A percentile compares a stretch with the other conserved stretches of the same genome.
These are phyloP conservation scores for Camponotus vicinus DNA, from an alignment of 1,140 invertebrate genomes.

Conservation along the genomic window DNA sequence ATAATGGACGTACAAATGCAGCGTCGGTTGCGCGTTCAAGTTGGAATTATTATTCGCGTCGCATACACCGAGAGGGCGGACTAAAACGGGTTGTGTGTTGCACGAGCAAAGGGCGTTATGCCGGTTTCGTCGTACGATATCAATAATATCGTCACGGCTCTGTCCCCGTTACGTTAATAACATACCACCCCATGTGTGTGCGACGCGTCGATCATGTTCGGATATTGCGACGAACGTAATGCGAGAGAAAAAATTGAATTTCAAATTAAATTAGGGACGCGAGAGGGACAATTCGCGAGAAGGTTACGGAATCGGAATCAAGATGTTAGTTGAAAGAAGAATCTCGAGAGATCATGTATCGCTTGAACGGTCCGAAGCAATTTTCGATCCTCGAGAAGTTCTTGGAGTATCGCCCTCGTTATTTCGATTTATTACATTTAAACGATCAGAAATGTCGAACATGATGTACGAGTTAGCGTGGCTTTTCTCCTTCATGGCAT, in stretches of 20 bases:
- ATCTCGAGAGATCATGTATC: neutral
- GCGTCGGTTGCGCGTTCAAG: slow-evolving; percentile 55
- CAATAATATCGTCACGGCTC: slow-evolving; percentile 46
- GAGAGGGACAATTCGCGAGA: neutral
- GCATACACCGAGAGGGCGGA: slow-evolving; percentile 34
- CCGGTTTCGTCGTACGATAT: slow-evolving; percentile 26
- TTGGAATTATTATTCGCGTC: slow-evolving; percentile 64
- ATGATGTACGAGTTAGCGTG: neutral
- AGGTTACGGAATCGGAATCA: neutral
- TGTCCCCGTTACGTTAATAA: slow-evolving; percentile 40
- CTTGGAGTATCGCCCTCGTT: neutral
- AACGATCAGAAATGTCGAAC: neutral
- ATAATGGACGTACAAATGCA: slow-evolving; percentile 59
- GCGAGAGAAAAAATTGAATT: slow-evolving; percentile 7
- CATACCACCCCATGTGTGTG: too few species aligned
- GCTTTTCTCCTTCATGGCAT: neutral
- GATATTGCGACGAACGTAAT: neutral
- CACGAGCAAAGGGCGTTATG: neutral
- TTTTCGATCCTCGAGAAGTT: neutral
- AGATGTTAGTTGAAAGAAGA: too few species aligned
- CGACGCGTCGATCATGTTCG: neutral
- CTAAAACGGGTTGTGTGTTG: slow-evolving; percentile 26
- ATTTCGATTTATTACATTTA: slow-evolving; percentile 27
- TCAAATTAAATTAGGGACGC: neutral
- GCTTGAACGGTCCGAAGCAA: neutral